phyloP scores from a whole-genome alignment of 1,140 invertebrate genomes.

The Octopus bimaculoides region DNA sequence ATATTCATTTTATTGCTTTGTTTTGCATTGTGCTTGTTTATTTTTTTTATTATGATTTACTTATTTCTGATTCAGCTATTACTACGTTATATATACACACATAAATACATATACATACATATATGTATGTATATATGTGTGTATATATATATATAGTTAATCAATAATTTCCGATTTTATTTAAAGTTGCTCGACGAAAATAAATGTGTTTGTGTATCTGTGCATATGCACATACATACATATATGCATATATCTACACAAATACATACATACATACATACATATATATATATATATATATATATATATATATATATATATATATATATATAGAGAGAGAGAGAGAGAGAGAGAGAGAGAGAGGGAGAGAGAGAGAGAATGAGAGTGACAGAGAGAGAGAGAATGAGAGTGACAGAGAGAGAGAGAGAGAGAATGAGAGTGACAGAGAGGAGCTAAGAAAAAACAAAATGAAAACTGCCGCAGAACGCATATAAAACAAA shows the following conservation, averaged over 20 bases:
- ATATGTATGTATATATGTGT: constrained; percentile 19
- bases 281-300: neutral
- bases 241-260: neutral
- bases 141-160: constrained; percentile 15
- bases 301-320: neutral
- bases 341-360: too few relatives aligned
- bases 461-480: too few relatives aligned
- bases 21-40: too few relatives aligned
- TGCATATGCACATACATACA: neutral
- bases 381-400: too few relatives aligned
- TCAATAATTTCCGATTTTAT: constrained; percentile 14
- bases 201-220: constrained; percentile 14
- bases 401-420: too few relatives aligned
- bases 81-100: neutral
- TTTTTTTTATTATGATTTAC: neutral
- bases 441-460: too few relatives aligned
- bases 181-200: constrained; percentile 7
- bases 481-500: too few relatives aligned
- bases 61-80: neutral
- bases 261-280: neutral
- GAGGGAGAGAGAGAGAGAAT: too few relatives aligned
- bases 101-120: neutral
- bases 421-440: too few relatives aligned
- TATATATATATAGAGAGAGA: neutral
- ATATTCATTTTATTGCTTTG: too few relatives aligned